Evolutionary conservation across 2,888 invertebrate species (phyloP).

Genomic region (Nemapogon koenigi): DNA sequence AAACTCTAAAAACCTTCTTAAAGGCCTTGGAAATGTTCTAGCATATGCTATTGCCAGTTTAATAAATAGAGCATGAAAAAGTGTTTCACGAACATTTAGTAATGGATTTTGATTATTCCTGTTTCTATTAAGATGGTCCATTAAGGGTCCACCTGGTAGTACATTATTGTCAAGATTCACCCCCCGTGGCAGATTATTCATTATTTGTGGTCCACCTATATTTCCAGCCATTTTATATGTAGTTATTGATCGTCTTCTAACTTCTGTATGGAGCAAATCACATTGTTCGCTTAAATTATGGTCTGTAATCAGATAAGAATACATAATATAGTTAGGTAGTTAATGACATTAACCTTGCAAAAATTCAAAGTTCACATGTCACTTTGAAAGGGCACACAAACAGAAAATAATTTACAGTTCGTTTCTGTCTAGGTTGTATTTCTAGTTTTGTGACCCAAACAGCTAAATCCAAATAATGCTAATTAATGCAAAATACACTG

Average conservation of each 20-base stretch:
- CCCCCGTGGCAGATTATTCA: constrained; percentile 53
- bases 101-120: constrained; percentile 76
- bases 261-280: neutral
- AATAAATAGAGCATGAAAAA: constrained; percentile 95
- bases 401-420: too few relatives aligned
- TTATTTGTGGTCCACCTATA: constrained; percentile 37
- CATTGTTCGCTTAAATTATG: too few relatives aligned
- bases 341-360: too few relatives aligned
- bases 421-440: too few relatives aligned
- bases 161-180: constrained; percentile 60
- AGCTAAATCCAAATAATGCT: too few relatives aligned
- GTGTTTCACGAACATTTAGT: constrained; percentile 85
- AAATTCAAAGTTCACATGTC: too few relatives aligned
- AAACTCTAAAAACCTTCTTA: constrained; percentile 84
- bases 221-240: constrained; percentile 18
- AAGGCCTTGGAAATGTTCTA: constrained; percentile 83
- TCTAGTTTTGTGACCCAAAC: too few relatives aligned
- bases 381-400: too few relatives aligned
- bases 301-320: too few relatives aligned
- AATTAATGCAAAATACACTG: too few relatives aligned
- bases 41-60: constrained; percentile 92
- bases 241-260: too few relatives aligned
- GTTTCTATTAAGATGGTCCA: constrained; percentile 56
- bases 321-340: too few relatives aligned
- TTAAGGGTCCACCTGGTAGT: constrained; percentile 60